These are phyloP conservation scores for Petrocephalus microphthalmus DNA, from an alignment of 2,113 vertebrate species.

Conservation along the genomic window DNA sequence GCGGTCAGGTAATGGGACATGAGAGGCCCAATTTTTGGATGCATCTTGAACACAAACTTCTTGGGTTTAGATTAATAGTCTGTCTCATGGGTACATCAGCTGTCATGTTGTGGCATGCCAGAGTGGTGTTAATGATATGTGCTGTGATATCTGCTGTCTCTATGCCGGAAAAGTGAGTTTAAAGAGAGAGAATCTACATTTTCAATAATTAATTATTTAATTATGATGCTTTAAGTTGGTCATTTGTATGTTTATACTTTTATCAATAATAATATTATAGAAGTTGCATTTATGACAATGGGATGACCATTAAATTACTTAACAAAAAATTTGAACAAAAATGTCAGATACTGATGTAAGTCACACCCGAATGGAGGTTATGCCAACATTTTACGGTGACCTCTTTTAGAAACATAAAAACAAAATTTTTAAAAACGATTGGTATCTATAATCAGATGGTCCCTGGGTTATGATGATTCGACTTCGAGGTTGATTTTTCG, in stretches of 20 bases:
- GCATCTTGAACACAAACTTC: neutral
- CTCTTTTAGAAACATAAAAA: neutral
- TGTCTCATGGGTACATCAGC: neutral
- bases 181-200: neutral
- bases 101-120: neutral
- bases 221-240: neutral
- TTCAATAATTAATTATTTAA: neutral
- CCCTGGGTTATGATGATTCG: too few relatives aligned
- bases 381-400: neutral
- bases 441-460: neutral
- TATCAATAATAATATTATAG: neutral
- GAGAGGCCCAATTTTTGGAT: neutral
- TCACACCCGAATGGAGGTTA: neutral
- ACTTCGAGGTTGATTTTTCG: too few relatives aligned
- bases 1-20: neutral
- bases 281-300: neutral
- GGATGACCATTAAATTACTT: neutral
- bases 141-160: neutral
- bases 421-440: neutral
- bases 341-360: neutral
- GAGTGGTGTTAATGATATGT: neutral
- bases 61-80: slow-evolving; percentile 1
- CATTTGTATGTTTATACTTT: neutral
- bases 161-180: neutral
- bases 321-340: neutral